Evolutionary conservation across 2,113 vertebrate genomes (phyloP), one percentile per base, ranked within the genome.

Genomic region (Hassar affinis): DNA sequence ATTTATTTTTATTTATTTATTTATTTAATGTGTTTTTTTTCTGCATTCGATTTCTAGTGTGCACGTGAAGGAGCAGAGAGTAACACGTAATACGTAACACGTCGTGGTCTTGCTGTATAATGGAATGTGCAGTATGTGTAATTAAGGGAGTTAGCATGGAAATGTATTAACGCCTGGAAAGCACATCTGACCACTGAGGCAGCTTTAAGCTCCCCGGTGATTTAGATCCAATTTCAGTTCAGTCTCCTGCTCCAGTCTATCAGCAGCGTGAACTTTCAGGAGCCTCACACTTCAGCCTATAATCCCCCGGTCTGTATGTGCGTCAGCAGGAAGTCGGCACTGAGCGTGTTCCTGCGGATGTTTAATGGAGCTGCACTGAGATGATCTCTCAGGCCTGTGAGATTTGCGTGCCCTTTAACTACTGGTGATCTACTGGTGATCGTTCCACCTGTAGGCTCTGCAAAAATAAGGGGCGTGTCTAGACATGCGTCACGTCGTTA

Each of bases 141-240:
- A 76, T 76, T 54, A 76, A 35, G 54, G 22, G 7, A 12, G n/a
- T 75, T 1, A 30, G 20, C 20, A 15, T 0, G 22, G 25, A 27
- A 17, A 15, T n/a, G 12, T 14, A 68, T 68, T 9, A n/a, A 3
- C 42, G 45, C 3, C 9, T 69, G 38, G 35, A 45, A 45, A 69
- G 66, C 35, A 69, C 20, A 11, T 27, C 49, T 38, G 45, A 47
- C 8, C 51, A 56, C 66, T 61, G 56, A 59, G 80, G 52, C 56
- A 71, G 42, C 69, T 86, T 56, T 59, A 74, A 30, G 42, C 38
- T 30, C 45, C 10, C 2, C 2, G 9, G 27, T 15, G 10, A 27
- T 79, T 66, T 15, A 20, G 47, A 64, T 64, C 75, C 56, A 54
- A 47, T 85, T 76, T 81, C 59, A 66, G 78, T 33, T 85, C 57